Conservation (phyloP, 2,888 invertebrate species). For the Auanema sp. region DNA sequence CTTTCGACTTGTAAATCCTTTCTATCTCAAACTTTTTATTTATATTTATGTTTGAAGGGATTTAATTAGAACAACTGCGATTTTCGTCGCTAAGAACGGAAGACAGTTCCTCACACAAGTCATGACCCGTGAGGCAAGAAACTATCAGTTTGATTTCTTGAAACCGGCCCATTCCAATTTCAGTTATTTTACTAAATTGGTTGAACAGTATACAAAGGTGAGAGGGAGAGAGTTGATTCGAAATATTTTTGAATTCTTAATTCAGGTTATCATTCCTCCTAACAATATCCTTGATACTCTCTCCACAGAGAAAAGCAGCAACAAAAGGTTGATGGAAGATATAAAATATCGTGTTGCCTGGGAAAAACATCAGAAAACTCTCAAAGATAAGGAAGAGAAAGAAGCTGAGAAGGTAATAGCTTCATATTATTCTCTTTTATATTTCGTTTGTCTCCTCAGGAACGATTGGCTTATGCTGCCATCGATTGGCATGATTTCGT, state of each 20-base stretch:
- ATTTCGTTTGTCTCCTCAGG: constrained; percentile 64
- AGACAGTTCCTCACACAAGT: constrained; percentile 94
- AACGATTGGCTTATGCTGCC: constrained; percentile 84
- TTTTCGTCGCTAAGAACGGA: constrained; percentile 97
- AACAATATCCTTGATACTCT: constrained; percentile 69
- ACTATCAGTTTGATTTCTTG: constrained; percentile 97
- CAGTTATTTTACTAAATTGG: constrained; percentile 93
- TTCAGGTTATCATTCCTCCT: constrained; percentile 81
- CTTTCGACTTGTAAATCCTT: constrained; percentile 77
- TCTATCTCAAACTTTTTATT: neutral
- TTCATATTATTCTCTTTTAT: neutral
- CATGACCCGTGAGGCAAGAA: constrained; percentile 90
- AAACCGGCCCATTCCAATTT: constrained; percentile 97
- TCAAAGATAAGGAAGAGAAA: constrained; percentile 89
- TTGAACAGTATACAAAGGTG: constrained; percentile 97
- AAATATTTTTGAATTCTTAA: neutral
- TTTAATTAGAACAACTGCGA: constrained; percentile 94
- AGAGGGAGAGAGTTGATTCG: neutral
- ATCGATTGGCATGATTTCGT: constrained; percentile 99
- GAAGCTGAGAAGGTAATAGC: constrained; percentile 76
- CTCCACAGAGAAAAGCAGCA: constrained; percentile 46
- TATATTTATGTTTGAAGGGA: constrained; percentile 71
- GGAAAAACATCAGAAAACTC: constrained; percentile 90
- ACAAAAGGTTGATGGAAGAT: constrained; percentile 49
- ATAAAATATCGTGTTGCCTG: constrained; percentile 84